Evolutionary conservation across 2,113 vertebrate species (phyloP).

Genomic region (Parotia lawesii): DNA sequence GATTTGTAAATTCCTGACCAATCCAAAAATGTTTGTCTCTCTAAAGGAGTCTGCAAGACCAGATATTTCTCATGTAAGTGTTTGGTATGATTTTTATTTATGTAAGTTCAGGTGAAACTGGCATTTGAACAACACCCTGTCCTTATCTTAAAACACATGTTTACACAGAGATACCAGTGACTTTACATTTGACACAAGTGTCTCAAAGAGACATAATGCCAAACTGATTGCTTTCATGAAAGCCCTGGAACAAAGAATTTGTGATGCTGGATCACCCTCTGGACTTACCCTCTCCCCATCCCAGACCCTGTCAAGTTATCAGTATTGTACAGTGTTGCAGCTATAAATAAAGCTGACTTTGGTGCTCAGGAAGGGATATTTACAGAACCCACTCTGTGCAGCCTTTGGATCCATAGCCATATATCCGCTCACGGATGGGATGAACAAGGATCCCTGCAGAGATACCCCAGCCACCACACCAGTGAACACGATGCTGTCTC

Average conservation of each 20-base stretch:
- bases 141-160: not conserved
- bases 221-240: not conserved
- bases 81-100: not conserved
- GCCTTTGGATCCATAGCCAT: not conserved
- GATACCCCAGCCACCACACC: rapidly evolving
- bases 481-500: rapidly evolving
- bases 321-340: not conserved
- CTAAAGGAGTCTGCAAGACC: not conserved
- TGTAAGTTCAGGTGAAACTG: not conserved
- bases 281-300: not conserved
- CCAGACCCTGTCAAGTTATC: not conserved
- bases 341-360: not conserved
- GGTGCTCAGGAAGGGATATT: not conserved
- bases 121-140: not conserved
- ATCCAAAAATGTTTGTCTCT: not conserved
- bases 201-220: not conserved
- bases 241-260: not conserved
- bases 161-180: not conserved
- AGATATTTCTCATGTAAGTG: not conserved
- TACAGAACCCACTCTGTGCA: not conserved
- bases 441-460: not conserved
- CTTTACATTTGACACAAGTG: not conserved
- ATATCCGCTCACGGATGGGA: not conserved
- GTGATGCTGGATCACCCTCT: not conserved
- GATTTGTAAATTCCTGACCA: not conserved